A percentile compares a stretch with the other conserved stretches of the same genome.
These are phyloP conservation scores for Saguinus midas DNA, from an alignment of 2,113 vertebrate genomes.

Conservation along the genomic window DNA sequence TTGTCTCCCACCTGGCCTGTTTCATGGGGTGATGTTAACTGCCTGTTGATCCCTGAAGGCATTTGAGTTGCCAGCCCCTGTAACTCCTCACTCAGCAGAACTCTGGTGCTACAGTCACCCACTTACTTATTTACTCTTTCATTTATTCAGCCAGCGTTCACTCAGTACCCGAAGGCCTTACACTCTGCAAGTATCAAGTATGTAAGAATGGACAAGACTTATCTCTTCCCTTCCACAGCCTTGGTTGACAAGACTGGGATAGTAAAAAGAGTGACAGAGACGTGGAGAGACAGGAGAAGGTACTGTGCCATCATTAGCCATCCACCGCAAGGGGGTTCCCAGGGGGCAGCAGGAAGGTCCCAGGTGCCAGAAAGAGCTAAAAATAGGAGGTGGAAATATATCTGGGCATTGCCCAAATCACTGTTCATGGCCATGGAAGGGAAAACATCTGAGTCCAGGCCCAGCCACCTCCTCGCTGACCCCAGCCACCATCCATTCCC, in stretches of 20 bases:
- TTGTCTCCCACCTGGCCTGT: not conserved
- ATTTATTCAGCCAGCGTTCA: not conserved
- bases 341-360: not conserved
- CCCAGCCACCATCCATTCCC: not conserved
- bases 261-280: not conserved
- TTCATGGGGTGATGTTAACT: not conserved
- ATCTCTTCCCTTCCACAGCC: not conserved
- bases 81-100: not conserved
- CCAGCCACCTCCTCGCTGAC: not conserved
- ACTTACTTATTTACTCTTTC: not conserved
- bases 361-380: not conserved
- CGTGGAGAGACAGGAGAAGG: not conserved
- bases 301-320: fast-evolving
- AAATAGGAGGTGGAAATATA: not conserved
- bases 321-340: not conserved
- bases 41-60: too few relatives aligned
- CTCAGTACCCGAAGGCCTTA: not conserved
- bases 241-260: not conserved
- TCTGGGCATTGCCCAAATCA: not conserved
- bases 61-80: not conserved
- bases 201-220: not conserved
- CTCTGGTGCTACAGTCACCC: not conserved
- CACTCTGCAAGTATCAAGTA: not conserved
- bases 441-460: not conserved
- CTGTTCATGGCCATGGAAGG: not conserved